Conservation (phyloP, 2,888 invertebrate species). For the Ethmia dodecea region DNA sequence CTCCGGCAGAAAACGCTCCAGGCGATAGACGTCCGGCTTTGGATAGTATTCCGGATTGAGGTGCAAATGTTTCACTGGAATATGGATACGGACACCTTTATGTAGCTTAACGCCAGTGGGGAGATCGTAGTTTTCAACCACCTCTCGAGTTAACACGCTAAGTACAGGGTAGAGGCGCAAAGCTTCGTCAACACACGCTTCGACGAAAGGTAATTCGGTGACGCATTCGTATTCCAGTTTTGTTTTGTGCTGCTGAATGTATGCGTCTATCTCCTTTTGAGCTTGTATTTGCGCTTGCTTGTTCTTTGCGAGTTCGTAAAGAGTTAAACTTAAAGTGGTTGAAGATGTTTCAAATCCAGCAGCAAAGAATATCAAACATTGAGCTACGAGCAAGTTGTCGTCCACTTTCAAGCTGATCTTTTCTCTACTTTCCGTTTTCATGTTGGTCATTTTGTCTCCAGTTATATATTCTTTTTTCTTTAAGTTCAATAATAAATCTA, state of each 20-base stretch:
- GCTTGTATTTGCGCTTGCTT: constrained; percentile 28
- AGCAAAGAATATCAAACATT: constrained; percentile 68
- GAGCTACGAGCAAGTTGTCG: constrained; percentile 63
- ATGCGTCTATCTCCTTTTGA: constrained; percentile 25
- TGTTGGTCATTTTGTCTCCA: constrained; percentile 28
- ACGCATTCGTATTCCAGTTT: constrained; percentile 35
- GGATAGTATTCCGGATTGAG: constrained; percentile 2
- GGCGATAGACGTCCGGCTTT: constrained; percentile 18
- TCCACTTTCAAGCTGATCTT: constrained; percentile 35
- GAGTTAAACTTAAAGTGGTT: constrained; percentile 28
- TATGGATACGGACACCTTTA: constrained; percentile 2
- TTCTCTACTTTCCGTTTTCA: constrained; percentile 12
- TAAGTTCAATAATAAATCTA: constrained; percentile 18
- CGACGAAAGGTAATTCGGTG: constrained; percentile 32
- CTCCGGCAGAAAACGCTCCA: constrained; percentile 45
- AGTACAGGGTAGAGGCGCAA: constrained; percentile 49
- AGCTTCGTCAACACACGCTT: constrained; percentile 41
- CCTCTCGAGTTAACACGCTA: constrained; percentile 38
- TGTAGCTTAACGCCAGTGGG: neutral
- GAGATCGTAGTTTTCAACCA: constrained; percentile 21
- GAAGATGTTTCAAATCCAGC: constrained; percentile 50
- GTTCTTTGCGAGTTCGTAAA: constrained; percentile 42
- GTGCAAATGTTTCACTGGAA: constrained; percentile 23
- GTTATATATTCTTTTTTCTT: constrained; percentile 24
- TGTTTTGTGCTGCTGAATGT: constrained; percentile 14